Evolutionary conservation across 2,113 vertebrate genomes (phyloP).

Genomic region (Hyla sarda): DNA sequence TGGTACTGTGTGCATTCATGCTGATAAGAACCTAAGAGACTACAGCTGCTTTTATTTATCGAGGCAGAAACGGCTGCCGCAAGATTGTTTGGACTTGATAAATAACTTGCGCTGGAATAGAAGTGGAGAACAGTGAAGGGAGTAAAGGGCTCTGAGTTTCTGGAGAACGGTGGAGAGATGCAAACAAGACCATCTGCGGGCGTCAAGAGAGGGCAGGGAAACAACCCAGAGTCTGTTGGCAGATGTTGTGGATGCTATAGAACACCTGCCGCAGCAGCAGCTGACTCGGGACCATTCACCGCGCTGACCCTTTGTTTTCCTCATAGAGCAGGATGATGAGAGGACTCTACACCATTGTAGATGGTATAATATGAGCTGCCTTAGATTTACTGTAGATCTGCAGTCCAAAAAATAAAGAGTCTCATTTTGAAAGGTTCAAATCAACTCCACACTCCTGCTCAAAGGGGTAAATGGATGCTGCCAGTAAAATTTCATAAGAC

Average conservation of each 20-base stretch:
- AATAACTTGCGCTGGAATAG: constrained; percentile 21
- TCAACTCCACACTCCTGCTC: too few relatives aligned
- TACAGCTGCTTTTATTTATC: constrained; percentile 44
- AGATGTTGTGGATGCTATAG: constrained; percentile 18
- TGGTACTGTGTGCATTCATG: not conserved
- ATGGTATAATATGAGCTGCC: not conserved
- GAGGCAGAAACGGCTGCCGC: not conserved
- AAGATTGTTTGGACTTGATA: constrained; percentile 38
- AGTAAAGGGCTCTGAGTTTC: constrained; percentile 8
- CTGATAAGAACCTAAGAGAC: constrained; percentile 39
- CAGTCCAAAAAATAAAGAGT: not conserved
- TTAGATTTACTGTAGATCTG: too few relatives aligned
- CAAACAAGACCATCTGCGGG: constrained; percentile 43
- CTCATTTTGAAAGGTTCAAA: too few relatives aligned
- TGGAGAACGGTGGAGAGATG: constrained; percentile 18
- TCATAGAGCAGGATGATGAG: not conserved
- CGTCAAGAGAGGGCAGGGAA: not conserved
- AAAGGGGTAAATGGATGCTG: too few relatives aligned
- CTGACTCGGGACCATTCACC: not conserved
- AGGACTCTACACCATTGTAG: not conserved
- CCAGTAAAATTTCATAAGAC: too few relatives aligned
- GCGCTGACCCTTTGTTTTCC: not conserved
- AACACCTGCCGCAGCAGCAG: constrained; percentile 35
- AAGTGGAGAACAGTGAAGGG: not conserved
- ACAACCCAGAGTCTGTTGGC: constrained; percentile 16